Percentiles rank a stretch among this genome's conserved stretches.
These are phyloP conservation scores for Cariama cristata DNA, from an alignment of 2,113 vertebrate species.

Conservation along the genomic window DNA sequence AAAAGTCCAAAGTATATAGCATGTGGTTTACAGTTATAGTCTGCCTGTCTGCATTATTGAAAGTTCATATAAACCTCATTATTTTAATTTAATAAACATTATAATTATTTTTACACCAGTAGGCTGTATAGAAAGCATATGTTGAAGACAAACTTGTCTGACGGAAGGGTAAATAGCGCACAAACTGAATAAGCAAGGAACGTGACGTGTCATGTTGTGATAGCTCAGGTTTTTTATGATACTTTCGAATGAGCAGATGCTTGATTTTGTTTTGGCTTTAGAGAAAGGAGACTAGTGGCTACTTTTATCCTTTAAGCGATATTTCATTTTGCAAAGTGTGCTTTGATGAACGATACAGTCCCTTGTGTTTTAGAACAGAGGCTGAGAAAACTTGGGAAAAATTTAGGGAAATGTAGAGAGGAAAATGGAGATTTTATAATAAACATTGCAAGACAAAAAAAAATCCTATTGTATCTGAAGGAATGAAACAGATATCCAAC, in stretches of 20 bases:
- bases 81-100: constrained; percentile 75
- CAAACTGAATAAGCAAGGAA: background rate
- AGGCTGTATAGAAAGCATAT: constrained; percentile 59
- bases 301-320: background rate
- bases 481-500: background rate
- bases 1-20: constrained; percentile 80
- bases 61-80: constrained; percentile 76
- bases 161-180: constrained; percentile 34
- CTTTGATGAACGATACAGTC: background rate
- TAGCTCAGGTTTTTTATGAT: background rate
- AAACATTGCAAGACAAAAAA: background rate
- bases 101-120: constrained; percentile 66
- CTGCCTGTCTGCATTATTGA: constrained; percentile 73
- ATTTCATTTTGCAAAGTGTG: background rate
- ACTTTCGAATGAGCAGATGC: background rate
- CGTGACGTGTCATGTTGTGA: background rate
- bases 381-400: background rate
- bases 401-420: background rate
- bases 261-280: background rate
- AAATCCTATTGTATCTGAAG: background rate
- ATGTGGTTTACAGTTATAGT: constrained; percentile 82
- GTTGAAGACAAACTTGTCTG: constrained; percentile 41
- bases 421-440: background rate
- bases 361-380: background rate
- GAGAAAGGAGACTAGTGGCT: background rate